Conservation (phyloP, 2,113 vertebrate species). For the Pterophyllum scalare region DNA sequence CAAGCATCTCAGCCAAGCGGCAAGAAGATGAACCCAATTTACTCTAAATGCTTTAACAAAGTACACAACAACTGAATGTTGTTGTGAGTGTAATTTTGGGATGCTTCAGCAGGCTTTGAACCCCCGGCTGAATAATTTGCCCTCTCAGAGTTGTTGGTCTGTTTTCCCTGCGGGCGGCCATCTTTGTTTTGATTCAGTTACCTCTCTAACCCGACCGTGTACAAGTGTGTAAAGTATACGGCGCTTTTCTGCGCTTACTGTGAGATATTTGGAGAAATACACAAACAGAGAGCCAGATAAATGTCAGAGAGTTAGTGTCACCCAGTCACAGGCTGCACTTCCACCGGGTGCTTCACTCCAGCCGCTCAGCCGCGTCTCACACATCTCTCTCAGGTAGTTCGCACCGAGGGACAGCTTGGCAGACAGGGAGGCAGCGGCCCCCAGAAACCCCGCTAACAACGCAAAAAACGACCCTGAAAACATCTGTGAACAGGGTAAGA, state of each 20-base stretch:
- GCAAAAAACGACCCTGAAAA: conserved; percentile 75
- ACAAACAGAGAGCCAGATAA: not conserved
- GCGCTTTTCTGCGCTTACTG: not conserved
- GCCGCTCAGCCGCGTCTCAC: conserved; percentile 56
- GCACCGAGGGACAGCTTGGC: conserved; percentile 88
- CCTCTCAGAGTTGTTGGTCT: no score
- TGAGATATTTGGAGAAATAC: not conserved
- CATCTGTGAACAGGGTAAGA: conserved; percentile 18
- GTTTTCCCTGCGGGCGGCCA: conserved; percentile 3
- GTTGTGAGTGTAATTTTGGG: not conserved
- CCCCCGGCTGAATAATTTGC: not conserved
- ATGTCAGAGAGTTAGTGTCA: conserved; percentile 54
- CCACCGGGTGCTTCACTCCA: not conserved
- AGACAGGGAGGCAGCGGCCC: conserved; percentile 83
- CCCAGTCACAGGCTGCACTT: conserved; percentile 77
- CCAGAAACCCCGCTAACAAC: conserved; percentile 81
- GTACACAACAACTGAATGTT: not conserved
- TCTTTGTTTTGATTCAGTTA: not conserved
- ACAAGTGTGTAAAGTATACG: not conserved
- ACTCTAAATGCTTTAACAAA: not conserved
- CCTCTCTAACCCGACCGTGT: no score
- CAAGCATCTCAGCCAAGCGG: no score
- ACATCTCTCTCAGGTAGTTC: conserved; percentile 68
- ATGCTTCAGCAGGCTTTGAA: not conserved
- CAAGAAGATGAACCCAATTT: no score